phyloP scores from a whole-genome alignment of 2,888 invertebrate species.

The Eurois occulta region DNA sequence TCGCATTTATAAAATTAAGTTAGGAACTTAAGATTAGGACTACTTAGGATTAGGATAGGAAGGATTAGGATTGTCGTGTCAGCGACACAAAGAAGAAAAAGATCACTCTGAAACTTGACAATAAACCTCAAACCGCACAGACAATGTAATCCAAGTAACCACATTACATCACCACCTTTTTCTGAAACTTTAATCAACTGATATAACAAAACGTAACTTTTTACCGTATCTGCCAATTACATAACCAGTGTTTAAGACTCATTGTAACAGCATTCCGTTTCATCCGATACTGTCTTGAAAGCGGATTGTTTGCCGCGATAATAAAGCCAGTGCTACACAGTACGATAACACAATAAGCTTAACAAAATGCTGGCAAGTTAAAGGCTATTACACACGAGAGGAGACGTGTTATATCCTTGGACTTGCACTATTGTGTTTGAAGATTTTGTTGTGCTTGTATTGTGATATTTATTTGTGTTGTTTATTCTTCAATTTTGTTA shows the following conservation, averaged over 20 bases:
- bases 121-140: no score
- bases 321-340: conserved; percentile 61
- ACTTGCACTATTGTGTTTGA: conserved; percentile 38
- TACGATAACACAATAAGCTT: conserved; percentile 65
- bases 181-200: conserved; percentile 16
- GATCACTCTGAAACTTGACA: not conserved
- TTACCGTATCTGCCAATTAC: conserved; percentile 52
- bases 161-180: conserved; percentile 16
- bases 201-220: conserved; percentile 27
- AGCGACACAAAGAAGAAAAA: not conserved
- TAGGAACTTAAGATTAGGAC: no score
- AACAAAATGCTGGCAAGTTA: conserved; percentile 58
- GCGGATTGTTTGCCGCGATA: conserved; percentile 59
- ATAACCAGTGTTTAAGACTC: conserved; percentile 42
- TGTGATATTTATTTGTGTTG: conserved; percentile 12
- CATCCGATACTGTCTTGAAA: conserved; percentile 47
- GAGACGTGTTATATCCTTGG: conserved; percentile 16
- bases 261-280: conserved; percentile 56
- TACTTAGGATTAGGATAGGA: no score
- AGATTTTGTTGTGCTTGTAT: conserved; percentile 18
- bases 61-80: not conserved
- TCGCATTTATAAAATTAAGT: no score
- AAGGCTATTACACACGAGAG: conserved; percentile 60
- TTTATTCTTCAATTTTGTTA: not conserved
- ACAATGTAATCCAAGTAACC: not conserved